Conservation (phyloP, 2,113 vertebrate genomes). For the Gallinago media region DNA sequence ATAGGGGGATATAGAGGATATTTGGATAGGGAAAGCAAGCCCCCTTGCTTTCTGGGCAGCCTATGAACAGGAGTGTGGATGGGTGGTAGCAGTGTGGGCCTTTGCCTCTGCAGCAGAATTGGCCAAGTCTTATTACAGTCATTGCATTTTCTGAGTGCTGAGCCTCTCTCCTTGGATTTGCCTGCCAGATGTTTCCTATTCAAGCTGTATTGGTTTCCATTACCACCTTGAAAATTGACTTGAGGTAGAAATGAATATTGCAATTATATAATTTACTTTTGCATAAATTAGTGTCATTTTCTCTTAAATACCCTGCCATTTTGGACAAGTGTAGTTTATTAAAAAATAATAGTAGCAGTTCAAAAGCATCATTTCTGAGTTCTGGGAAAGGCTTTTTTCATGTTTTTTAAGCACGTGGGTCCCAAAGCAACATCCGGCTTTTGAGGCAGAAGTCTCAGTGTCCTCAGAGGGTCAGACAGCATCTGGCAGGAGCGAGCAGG, state of each 20-base stretch:
- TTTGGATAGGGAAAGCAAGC: not conserved
- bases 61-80: not conserved
- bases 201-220: constrained; percentile 19
- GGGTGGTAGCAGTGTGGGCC: not conserved
- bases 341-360: not conserved
- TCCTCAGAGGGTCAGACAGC: not conserved
- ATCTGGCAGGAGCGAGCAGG: not conserved
- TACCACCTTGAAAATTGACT: constrained; percentile 51
- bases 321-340: not conserved
- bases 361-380: not conserved
- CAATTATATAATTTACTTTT: constrained; percentile 39
- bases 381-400: not conserved
- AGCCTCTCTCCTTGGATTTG: constrained; percentile 22
- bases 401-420: not conserved
- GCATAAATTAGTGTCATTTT: constrained; percentile 51
- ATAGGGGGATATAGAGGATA: too few relatives aligned
- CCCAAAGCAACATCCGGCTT: not conserved
- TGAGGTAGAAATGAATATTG: constrained; percentile 51
- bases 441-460: not conserved
- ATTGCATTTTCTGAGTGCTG: not conserved
- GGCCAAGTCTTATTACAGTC: not conserved
- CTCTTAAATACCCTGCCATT: constrained; percentile 5
- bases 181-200: constrained; percentile 39
- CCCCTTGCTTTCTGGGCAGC: not conserved
- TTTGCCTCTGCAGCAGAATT: not conserved